Percentiles rank a stretch among this genome's conserved stretches.
Conservation (phyloP, 2,888 invertebrate genomes). For the Drosophila vallismaia region DNA sequence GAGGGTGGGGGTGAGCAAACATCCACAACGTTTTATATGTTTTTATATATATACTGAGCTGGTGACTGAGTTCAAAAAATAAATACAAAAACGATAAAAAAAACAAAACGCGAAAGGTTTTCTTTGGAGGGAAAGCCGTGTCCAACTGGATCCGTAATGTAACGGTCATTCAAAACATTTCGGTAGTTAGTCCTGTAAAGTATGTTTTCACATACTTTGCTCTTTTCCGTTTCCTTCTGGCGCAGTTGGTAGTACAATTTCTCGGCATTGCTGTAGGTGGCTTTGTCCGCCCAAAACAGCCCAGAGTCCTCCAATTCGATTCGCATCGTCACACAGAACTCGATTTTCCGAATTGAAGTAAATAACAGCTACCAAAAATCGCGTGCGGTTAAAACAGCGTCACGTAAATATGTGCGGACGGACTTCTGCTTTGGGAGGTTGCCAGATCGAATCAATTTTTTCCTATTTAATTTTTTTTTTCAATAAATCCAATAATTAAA, state of each 20-base stretch:
- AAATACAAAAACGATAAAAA: background rate
- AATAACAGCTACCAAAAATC: slow-evolving; percentile 4
- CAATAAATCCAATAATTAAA: too few relatives aligned
- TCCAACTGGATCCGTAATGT: background rate
- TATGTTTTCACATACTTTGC: slow-evolving; percentile 9
- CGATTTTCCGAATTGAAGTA: background rate
- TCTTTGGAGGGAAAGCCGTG: background rate
- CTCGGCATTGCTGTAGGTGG: slow-evolving; percentile 48
- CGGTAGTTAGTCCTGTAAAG: background rate
- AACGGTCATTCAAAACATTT: background rate
- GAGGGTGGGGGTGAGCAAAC: background rate
- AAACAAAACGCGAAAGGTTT: background rate
- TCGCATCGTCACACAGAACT: slow-evolving; percentile 38
- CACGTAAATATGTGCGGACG: background rate
- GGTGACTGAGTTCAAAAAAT: background rate
- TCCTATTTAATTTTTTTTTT: too few relatives aligned
- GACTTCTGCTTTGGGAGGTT: background rate
- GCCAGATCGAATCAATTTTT: background rate
- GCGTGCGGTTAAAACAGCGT: slow-evolving; percentile 5
- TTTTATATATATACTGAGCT: background rate
- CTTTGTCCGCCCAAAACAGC: slow-evolving; percentile 54
- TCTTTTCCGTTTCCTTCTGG: background rate
- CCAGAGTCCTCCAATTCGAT: slow-evolving; percentile 35
- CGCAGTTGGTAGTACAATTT: slow-evolving; percentile 41
- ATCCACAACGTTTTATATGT: slow-evolving; percentile 1